These are phyloP conservation scores for Clarias magur DNA, from an alignment of 2,113 vertebrate genomes.

Conservation along the genomic window DNA sequence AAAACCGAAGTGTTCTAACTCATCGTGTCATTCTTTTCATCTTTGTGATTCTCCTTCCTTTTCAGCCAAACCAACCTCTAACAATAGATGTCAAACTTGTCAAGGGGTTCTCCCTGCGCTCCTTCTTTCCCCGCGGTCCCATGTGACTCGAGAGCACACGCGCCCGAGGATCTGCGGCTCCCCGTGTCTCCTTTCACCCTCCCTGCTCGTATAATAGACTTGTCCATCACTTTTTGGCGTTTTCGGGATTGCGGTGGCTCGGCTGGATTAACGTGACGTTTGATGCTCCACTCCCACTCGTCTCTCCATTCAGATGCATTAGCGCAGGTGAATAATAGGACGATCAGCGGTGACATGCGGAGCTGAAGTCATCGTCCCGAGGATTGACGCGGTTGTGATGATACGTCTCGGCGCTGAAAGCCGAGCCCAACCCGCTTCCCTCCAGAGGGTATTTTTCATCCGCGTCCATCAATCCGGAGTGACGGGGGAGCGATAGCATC, in stretches of 20 bases:
- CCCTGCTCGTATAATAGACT: slow-evolving; percentile 59
- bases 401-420: slow-evolving; percentile 63
- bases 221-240: slow-evolving; percentile 47
- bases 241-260: slow-evolving; percentile 40
- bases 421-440: slow-evolving; percentile 42
- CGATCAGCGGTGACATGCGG: slow-evolving; percentile 62
- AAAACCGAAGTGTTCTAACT: not conserved
- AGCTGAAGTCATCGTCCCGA: slow-evolving; percentile 66
- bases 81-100: not conserved
- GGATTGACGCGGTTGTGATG: slow-evolving; percentile 67
- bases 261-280: slow-evolving; percentile 52
- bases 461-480: slow-evolving; percentile 45
- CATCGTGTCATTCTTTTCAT: not conserved
- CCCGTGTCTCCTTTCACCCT: slow-evolving; percentile 10
- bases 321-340: slow-evolving; percentile 71
- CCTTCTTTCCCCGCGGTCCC: not conserved
- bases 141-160: not conserved
- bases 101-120: not conserved
- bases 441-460: slow-evolving; percentile 52
- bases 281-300: slow-evolving; percentile 54
- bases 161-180: not conserved
- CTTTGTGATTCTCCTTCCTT: not conserved
- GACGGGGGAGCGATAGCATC: slow-evolving; percentile 44
- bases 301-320: slow-evolving; percentile 60
- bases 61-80: not conserved